Evolutionary conservation across 2,888 invertebrate species (phyloP), one percentile per base, ranked within the genome.

Genomic region (Electrophaes corylata): DNA sequence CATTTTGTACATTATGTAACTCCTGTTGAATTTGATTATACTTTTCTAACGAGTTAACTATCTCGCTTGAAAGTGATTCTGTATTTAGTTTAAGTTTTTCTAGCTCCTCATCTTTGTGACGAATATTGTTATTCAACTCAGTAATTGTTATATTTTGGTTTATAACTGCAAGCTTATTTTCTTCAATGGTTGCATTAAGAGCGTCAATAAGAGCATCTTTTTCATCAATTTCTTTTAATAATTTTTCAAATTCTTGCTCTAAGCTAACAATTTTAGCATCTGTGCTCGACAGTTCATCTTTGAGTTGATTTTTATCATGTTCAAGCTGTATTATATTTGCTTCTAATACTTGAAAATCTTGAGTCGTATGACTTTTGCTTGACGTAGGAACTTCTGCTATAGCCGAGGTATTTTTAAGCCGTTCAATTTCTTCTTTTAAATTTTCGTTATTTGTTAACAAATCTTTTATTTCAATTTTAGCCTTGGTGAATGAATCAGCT

Each of bases 161-260:
- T 11, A 62, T 58, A 35, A 85, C 44, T 18, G 70, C 77, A 1
- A 51, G 43, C 10, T 83, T 81, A 60, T 80, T 80, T 59, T 81
- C 73, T 19, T 62, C 59, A 2, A 84, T 63, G 10, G 80, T 81
- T 8, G 57, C 45, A 63, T 88, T 86, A 4, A 89, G 73, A 4
- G 66, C 67, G 60, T 87, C 81, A 49, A 89, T 87, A 10, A 85
- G 59, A n/a, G 71, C 70, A 66, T 88, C 85, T 63, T 92, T 86
- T 67, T 92, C 92, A 39, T 83, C 84, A 2, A 91, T 81, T 26
- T 85, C 83, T 4, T 78, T 66, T 37, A 83, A 73, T 5, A 92
- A 57, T 46, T 81, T 83, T 2, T 79, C 79, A 54, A 92, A 79
- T 62, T 90, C 88, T 65, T 83, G 78, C 65, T 92, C 91, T 40